Base-by-base conservation (phyloP, 2,113 vertebrate species). In the Xenopus laevis region DNA sequence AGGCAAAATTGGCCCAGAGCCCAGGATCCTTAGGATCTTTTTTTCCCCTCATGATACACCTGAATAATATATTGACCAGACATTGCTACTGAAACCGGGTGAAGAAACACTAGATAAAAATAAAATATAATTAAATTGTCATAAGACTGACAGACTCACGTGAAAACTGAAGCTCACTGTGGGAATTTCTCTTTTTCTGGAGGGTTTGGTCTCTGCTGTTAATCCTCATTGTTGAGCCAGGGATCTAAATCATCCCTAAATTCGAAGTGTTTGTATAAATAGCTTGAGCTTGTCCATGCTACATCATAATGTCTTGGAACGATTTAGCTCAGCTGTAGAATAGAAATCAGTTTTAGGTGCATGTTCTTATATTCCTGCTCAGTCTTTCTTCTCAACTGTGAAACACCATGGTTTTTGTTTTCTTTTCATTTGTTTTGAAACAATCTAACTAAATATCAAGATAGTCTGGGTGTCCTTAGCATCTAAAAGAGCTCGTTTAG, bases 31-130 rank as follows among this genome's bases (percentile, higher is more conserved):
- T 87, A 82, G 84, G 77, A 27, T 27, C 23, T 83, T 78, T 84
- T 83, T 78, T 83, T 10, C 0, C 78, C 83, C 83, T 79, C 33
- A 40, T 40, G 33, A 40, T 40, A 81, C 83, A 87, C 87, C 87
- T 87, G 87, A 91, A 84, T 83, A 84, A 90, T 85, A 83, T 87
- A 90, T 83, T 84, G 89, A 88, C 0, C 13, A 81, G 83, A 82
- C 85, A 74, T 71, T 72, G 85, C 85, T 85, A 74, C 79, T 83
- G 73, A 84, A 85, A 80, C 74, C 69, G 72, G 81, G 78, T 79
- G 0, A 2, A 83, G 82, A 77, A 83, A 77, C 70, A n/a, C 66
- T 74, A 74, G 71, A 79, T 71, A 20, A 69, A 74, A 71, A 79
- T 50, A 78, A 16, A 75, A 81, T 71, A 53, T 0, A 85, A 83